Percentiles rank a stretch among this genome's conserved stretches.
Conservation (phyloP, 2,113 vertebrate species). For the Motacilla alba region DNA sequence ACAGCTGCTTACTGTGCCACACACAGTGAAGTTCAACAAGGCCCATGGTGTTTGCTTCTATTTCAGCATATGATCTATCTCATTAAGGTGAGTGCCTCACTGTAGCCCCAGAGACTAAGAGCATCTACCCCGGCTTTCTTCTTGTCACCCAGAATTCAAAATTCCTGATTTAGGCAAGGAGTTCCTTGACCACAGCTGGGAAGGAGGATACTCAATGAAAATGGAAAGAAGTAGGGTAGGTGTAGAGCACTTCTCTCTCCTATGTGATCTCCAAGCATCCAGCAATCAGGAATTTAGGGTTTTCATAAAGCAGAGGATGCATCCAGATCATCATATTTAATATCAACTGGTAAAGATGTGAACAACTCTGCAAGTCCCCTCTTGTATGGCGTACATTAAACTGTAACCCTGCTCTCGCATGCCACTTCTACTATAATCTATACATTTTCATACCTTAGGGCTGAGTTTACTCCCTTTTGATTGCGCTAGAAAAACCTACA, state of each 20-base stretch:
- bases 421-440: background rate
- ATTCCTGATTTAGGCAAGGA: background rate
- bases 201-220: background rate
- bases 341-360: background rate
- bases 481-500: background rate
- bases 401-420: background rate
- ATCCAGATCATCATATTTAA: background rate
- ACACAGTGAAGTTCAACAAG: background rate
- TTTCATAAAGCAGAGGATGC: background rate
- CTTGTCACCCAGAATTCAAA: background rate
- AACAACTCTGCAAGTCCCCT: background rate
- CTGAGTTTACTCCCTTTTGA: background rate
- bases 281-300: background rate
- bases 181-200: background rate
- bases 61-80: background rate
- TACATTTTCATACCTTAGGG: background rate
- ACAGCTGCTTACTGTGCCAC: background rate
- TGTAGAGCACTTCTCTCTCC: accelerated
- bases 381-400: accelerated
- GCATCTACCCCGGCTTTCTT: background rate
- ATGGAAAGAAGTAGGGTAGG: background rate
- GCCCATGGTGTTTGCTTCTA: background rate
- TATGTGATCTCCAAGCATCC: background rate
- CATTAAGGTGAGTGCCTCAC: background rate
- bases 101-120: accelerated